Percentiles rank a stretch among this genome's conserved stretches.
Evolutionary conservation across 2,888 invertebrate genomes (phyloP).

Genomic region (Pseudococcus jackbeardsleyi): DNA sequence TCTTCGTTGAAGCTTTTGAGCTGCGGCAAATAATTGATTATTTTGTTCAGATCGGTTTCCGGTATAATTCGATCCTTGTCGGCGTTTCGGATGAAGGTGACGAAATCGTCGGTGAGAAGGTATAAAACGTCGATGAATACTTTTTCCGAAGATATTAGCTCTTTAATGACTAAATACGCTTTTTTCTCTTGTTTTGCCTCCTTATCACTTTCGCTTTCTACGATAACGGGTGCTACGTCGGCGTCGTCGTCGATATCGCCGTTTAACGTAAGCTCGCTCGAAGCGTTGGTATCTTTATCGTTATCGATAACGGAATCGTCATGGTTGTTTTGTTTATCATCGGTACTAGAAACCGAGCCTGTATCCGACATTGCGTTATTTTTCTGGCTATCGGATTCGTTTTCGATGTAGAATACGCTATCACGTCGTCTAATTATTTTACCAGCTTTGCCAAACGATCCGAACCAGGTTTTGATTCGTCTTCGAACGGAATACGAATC

Average conservation of each 20-base stretch:
- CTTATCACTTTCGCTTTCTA: constrained; percentile 66
- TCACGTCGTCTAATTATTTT: constrained; percentile 67
- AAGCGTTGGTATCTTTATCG: background rate
- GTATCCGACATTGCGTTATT: constrained; percentile 59
- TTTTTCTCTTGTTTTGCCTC: constrained; percentile 69
- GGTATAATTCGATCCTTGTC: constrained; percentile 70
- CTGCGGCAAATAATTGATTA: constrained; percentile 73
- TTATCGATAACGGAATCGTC: constrained; percentile 39
- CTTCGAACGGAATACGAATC: constrained; percentile 67
- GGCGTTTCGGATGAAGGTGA: constrained; percentile 69
- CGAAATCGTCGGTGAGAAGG: constrained; percentile 73
- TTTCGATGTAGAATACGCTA: constrained; percentile 67
- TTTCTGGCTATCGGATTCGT: constrained; percentile 51
- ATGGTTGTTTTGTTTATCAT: constrained; percentile 47
- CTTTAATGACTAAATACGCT: constrained; percentile 72
- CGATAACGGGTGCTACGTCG: constrained; percentile 66
- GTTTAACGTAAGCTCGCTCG: constrained; percentile 35
- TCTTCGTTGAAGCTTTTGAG: constrained; percentile 73
- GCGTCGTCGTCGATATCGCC: constrained; percentile 62
- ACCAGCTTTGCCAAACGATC: constrained; percentile 69
- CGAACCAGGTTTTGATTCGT: constrained; percentile 68
- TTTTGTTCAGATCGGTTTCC: constrained; percentile 71
- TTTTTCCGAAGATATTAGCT: constrained; percentile 74
- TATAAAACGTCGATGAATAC: constrained; percentile 74
- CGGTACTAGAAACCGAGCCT: constrained; percentile 48